Conservation (phyloP, 1,140 invertebrate species). For the Paramacrobiotus metropolitanus region DNA sequence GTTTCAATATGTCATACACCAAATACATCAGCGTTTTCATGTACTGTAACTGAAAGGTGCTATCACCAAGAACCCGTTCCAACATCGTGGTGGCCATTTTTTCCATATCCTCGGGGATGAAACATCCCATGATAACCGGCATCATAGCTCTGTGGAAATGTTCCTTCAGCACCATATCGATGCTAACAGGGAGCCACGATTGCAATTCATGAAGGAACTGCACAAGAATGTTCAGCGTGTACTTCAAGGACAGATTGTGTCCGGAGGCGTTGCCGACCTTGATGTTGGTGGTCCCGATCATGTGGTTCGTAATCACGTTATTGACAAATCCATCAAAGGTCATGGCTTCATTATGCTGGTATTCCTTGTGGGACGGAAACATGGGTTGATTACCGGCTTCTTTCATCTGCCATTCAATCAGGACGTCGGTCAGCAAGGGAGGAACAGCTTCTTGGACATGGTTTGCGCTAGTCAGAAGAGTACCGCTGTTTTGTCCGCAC, state of each 20-base stretch:
- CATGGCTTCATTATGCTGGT: background rate
- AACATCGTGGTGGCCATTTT: background rate
- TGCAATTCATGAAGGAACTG: background rate
- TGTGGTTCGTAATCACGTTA: background rate
- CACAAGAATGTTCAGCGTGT: background rate
- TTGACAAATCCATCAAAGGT: background rate
- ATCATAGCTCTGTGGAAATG: background rate
- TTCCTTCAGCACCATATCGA: background rate
- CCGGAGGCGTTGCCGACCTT: background rate
- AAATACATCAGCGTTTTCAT: background rate
- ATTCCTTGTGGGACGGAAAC: background rate
- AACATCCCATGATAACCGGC: background rate
- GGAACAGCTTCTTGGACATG: background rate
- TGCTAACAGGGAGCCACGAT: background rate
- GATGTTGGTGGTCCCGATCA: background rate
- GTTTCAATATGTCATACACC: constrained; percentile 1
- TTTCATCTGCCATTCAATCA: background rate
- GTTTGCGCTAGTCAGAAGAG: background rate
- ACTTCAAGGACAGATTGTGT: background rate
- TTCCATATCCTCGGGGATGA: background rate
- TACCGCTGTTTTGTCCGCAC: background rate
- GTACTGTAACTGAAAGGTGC: background rate
- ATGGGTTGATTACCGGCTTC: background rate
- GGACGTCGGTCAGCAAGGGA: background rate
- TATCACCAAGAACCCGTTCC: background rate